A percentile compares a stretch with the other conserved stretches of the same genome.
Conservation (phyloP, 1,140 invertebrate genomes). For the Apocrypta bakeri region DNA sequence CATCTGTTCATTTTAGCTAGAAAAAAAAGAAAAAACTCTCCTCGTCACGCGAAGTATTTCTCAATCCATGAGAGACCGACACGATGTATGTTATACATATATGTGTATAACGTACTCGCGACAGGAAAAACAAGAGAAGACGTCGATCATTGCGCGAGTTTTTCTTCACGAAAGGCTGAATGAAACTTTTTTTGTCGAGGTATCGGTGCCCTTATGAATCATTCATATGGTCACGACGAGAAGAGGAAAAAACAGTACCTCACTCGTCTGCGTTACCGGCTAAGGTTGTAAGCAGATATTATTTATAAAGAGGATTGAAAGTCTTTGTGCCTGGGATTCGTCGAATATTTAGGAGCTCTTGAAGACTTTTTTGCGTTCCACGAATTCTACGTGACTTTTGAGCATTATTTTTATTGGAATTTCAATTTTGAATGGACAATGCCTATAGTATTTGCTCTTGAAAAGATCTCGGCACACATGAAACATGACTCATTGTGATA, state of each 20-base stretch:
- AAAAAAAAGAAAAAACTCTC: too few relatives aligned
- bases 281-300: background rate
- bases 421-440: background rate
- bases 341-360: background rate
- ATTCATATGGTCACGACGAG: background rate
- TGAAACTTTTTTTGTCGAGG: background rate
- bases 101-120: too few relatives aligned
- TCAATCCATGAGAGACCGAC: too few relatives aligned
- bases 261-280: background rate
- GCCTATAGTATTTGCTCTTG: background rate
- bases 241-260: slow-evolving; percentile 8
- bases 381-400: background rate
- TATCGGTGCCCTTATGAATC: slow-evolving; percentile 28
- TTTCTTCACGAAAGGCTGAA: slow-evolving; percentile 17
- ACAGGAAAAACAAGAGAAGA: background rate
- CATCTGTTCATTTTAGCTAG: too few relatives aligned
- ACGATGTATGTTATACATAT: too few relatives aligned
- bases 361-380: background rate
- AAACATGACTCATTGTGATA: slow-evolving; percentile 23
- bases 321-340: background rate
- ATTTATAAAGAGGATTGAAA: background rate
- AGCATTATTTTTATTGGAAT: background rate
- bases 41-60: too few relatives aligned
- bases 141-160: slow-evolving; percentile 33
- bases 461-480: background rate